Percentiles rank a stretch among this genome's conserved stretches.
phyloP scores from a whole-genome alignment of 30 jellyfish, hydroid and myxozoan genomes.

The Cassiopea xamachana region DNA sequence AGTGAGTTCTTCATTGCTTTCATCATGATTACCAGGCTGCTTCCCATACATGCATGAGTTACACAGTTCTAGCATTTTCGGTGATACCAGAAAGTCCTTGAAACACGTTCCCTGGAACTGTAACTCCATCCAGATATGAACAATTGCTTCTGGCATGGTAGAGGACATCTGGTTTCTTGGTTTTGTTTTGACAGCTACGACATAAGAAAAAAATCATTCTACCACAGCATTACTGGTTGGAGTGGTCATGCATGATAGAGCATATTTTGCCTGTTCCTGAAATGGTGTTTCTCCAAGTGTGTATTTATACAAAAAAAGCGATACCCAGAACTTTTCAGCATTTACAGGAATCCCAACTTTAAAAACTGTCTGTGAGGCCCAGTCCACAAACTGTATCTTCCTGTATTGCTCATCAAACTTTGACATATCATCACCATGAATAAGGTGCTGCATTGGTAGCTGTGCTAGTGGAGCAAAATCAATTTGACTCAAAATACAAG shows the following conservation, averaged over 20 bases:
- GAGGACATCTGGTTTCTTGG: constrained; percentile 53
- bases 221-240: constrained; percentile 85
- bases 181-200: constrained; percentile 65
- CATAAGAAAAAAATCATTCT: constrained; percentile 69
- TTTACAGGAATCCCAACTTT: constrained; percentile 65
- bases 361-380: constrained; percentile 33
- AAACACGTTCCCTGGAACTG: constrained; percentile 63
- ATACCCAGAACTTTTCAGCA: constrained; percentile 64
- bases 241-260: constrained; percentile 66
- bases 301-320: neutral
- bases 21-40: no score
- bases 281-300: constrained; percentile 55
- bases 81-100: constrained; percentile 43
- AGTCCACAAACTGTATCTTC: neutral
- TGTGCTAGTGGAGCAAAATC: neutral
- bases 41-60: no score
- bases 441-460: constrained; percentile 6
- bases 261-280: constrained; percentile 64
- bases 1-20: no score
- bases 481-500: neutral
- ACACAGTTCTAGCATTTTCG: constrained; percentile 46
- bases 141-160: constrained; percentile 41
- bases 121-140: constrained; percentile 44
- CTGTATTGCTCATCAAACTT: neutral
- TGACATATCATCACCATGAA: neutral